Conservation (phyloP, 2,113 vertebrate genomes). For the Sylvietta virens region DNA sequence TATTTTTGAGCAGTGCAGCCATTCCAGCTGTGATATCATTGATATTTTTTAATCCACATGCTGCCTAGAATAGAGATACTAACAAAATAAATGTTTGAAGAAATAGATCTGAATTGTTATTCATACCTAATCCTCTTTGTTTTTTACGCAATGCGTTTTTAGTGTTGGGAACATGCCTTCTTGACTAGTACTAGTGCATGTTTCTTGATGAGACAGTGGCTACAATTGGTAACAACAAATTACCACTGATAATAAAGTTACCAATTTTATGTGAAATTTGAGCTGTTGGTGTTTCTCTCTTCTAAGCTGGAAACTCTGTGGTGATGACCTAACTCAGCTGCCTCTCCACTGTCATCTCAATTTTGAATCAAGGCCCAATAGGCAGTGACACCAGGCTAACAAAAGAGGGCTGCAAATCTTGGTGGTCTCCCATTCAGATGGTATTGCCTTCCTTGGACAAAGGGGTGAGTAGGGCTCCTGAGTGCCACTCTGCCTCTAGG, state of each 20-base stretch:
- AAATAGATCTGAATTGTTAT: background rate
- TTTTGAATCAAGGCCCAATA: conserved; percentile 9
- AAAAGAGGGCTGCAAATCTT: conserved; percentile 50
- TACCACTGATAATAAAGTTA: background rate
- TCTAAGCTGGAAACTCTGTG: background rate
- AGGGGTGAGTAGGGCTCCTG: conserved; percentile 11
- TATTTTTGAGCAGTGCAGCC: background rate
- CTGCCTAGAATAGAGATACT: background rate
- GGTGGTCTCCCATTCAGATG: conserved; percentile 63
- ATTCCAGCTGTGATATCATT: background rate
- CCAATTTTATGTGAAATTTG: background rate
- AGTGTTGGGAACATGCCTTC: background rate
- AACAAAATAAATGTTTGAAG: background rate
- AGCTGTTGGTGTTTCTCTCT: background rate
- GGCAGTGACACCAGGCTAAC: conserved; percentile 46
- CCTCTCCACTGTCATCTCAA: conserved; percentile 7
- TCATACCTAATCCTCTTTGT: background rate
- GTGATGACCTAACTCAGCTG: background rate
- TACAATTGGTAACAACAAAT: background rate
- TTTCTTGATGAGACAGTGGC: background rate
- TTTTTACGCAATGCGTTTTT: background rate
- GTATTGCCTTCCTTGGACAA: conserved; percentile 51
- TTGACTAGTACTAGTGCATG: background rate
- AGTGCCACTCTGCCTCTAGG: conserved; percentile 40
- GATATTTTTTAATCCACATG: background rate